Evolutionary conservation across 2,797 vertebrate genomes (phyloP).

Genomic region (Mallotus villosus): DNA sequence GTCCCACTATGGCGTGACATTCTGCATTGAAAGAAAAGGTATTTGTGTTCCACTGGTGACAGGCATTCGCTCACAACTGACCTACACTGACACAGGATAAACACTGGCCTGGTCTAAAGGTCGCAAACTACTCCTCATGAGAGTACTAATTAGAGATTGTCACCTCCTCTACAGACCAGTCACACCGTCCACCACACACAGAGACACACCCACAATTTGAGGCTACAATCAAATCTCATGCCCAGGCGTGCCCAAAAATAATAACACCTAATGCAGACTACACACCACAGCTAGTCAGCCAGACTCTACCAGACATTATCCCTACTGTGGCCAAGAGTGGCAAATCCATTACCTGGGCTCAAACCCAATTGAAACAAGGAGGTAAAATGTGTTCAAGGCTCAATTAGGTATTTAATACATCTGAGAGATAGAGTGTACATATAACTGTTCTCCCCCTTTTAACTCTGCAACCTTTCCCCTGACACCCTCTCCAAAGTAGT

Average conservation of each 20-base stretch:
- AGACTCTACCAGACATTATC: background rate
- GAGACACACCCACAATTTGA: background rate
- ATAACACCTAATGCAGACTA: background rate
- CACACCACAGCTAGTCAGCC: background rate
- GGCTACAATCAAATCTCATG: background rate
- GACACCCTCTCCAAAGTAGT: background rate
- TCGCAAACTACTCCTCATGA: background rate
- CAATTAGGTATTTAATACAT: background rate
- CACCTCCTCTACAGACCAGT: background rate
- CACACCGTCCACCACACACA: background rate
- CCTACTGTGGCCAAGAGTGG: background rate
- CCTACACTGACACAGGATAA: conserved; percentile 17
- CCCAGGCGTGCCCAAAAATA: too few species aligned
- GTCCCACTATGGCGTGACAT: conserved; percentile 15
- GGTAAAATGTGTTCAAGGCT: background rate
- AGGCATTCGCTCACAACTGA: background rate
- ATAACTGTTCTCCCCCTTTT: background rate
- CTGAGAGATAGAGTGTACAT: background rate
- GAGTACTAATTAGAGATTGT: background rate
- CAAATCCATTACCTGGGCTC: background rate
- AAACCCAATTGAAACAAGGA: background rate
- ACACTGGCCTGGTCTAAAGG: background rate
- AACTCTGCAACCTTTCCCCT: background rate
- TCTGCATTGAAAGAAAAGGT: conserved; percentile 12
- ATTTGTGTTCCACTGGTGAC: background rate